Evolutionary conservation across 2,797 vertebrate species (phyloP), one percentile per base, ranked within the genome.

Genomic region (Poliocrania exsul): DNA sequence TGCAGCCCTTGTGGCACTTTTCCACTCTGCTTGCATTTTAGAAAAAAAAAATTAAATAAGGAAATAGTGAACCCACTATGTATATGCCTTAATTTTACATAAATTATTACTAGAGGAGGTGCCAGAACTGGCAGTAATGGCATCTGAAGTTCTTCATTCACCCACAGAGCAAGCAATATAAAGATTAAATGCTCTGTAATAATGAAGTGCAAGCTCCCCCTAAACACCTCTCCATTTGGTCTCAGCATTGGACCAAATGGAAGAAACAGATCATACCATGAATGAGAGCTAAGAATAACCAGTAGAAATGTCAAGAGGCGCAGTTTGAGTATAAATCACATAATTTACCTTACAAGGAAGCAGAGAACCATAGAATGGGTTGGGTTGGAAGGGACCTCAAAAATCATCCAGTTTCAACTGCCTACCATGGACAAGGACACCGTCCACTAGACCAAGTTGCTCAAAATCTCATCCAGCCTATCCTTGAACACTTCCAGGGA

Each of bases 251-350:
- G 47, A 79, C 54, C 73, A 86, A 84, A 86, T 65, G 42, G 71
- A 91, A 72, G 87, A 93, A 89, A 80, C 15, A 56, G 65, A 92
- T 87, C 62, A 67, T 42, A 25, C 6, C 13, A 47, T 53, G 38
- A 88, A 58, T 65, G 66, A 78, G 46, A 65, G 28, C 57, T 83
- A 95, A 86, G 65, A 94, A 81, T 92, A 95, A 78, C 38, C n/a
- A 47, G 46, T 12, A 81, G 47, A 84, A 93, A 86, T 70, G n/a
- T 28, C 71, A 92, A 62, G 71, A 87, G 72, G 10, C 56, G 67
- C 31, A 61, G 12, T 60, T 16, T 93, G 35, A 91, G 51, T 17
- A 61, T 23, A 88, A 91, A 53, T 61, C 67, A 74, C 56, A 62
- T 40, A 31, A 80, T 81, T 84, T 89, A 66, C 35, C 57, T 85